Evolutionary conservation across 2,113 vertebrate genomes (phyloP), one percentile per base, ranked within the genome.

Genomic region (Chloropsis hardwickii): DNA sequence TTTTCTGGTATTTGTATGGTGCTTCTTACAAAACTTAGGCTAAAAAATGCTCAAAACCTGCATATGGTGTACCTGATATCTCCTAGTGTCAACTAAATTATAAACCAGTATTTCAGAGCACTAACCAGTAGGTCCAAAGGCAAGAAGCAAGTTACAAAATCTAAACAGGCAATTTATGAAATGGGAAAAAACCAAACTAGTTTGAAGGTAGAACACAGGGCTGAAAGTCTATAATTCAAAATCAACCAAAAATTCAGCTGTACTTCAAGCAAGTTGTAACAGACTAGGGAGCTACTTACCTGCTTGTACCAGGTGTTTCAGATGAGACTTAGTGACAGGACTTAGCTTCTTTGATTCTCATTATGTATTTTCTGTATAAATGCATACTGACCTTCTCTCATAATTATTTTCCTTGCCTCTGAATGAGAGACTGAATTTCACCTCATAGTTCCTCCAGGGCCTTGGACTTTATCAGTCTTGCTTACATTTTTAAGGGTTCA

Each of bases 131-230:
- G n/a, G 65, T 78, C 29, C n/a, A 79, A 81, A 73, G 21, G 3
- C 33, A 74, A 86, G 84, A 60, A 79, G 3, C 1, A 1, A 56
- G 15, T n/a, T 51, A 25, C 8, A 54, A 20, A 50, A 39, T 29
- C 31, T 54, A 22, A 70, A 47, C 3, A 66, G 20, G 10, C 3
- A 42, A 15, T 42, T 69, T 45, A 54, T 45, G 19, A 80, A 82
- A 53, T 8, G 8, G 2, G 1, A 27, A 88, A 37, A 35, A 61
- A 56, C 7, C 3, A 0, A 76, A 79, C 4, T 40, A 45, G 5
- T 60, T 81, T 62, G 23, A 58, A 24, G 28, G 16, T 21, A 65
- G 25, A 81, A 29, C 44, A 48, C 12, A 23, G 22, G 48, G 16
- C 25, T 86, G 64, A 78, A 89, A 62, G 10, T 25, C 51, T 78